Percentiles rank a stretch among this genome's conserved stretches.
These are phyloP conservation scores for Rissa tridactyla DNA, from an alignment of 2,113 vertebrate species.

Conservation along the genomic window DNA sequence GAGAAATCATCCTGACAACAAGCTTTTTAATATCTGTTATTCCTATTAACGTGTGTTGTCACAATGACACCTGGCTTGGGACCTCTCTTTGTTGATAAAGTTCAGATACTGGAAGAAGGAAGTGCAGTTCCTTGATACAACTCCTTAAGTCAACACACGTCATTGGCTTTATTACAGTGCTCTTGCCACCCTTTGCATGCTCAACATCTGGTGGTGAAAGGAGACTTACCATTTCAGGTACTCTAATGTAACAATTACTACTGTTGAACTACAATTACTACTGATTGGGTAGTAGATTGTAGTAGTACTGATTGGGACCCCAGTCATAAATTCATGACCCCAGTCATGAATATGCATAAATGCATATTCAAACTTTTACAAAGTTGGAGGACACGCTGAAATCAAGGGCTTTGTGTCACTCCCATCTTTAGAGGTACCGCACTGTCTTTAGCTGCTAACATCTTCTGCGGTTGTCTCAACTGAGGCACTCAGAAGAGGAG, in stretches of 20 bases:
- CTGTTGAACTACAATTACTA: background rate
- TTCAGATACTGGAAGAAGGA: background rate
- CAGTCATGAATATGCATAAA: background rate
- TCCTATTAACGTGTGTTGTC: background rate
- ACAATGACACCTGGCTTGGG: slow-evolving; percentile 19
- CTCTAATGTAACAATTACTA: background rate
- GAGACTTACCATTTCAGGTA: background rate
- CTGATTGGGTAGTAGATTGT: background rate
- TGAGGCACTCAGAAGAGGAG: rapidly evolving
- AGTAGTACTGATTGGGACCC: background rate
- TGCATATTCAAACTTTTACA: background rate
- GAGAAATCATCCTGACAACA: background rate
- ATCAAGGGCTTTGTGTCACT: background rate
- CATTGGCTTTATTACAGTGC: background rate
- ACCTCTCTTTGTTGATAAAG: background rate
- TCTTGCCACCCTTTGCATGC: background rate
- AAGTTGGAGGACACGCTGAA: rapidly evolving
- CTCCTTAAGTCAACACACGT: background rate
- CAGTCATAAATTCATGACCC: background rate
- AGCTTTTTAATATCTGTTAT: background rate
- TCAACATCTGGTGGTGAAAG: background rate
- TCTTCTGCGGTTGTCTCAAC: background rate
- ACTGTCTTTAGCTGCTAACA: background rate
- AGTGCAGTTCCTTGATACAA: slow-evolving; percentile 18
- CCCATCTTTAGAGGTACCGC: rapidly evolving